These are phyloP conservation scores for Toxotes lorentzi DNA, from an alignment of 2,797 vertebrate genomes.

Conservation along the genomic window DNA sequence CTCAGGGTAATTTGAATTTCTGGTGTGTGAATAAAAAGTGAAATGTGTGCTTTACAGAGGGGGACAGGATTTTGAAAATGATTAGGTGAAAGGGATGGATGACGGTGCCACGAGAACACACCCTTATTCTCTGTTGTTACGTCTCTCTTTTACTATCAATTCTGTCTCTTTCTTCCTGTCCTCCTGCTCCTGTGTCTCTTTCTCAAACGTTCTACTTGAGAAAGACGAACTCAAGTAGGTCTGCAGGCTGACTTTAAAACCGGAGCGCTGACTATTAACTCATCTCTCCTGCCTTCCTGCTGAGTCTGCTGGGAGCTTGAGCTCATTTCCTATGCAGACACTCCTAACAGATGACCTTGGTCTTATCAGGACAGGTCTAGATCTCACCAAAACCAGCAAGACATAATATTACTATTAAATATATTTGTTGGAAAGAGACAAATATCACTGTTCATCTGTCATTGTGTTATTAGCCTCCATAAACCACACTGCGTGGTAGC, in stretches of 20 bases:
- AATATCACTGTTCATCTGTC: slow-evolving; percentile 66
- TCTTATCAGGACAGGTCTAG: slow-evolving; percentile 76
- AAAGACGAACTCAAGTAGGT: slow-evolving; percentile 51
- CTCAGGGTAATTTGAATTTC: slow-evolving; percentile 69
- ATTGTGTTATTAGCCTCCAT: slow-evolving; percentile 42
- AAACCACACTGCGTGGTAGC: slow-evolving; percentile 18
- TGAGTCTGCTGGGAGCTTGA: slow-evolving; percentile 75
- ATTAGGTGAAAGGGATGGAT: slow-evolving; percentile 65
- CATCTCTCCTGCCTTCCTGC: slow-evolving; percentile 69
- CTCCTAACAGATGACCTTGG: slow-evolving; percentile 84
- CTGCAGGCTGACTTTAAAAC: slow-evolving; percentile 69
- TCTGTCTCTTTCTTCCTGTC: slow-evolving; percentile 54
- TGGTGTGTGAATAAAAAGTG: slow-evolving; percentile 69
- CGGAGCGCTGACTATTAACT: slow-evolving; percentile 71
- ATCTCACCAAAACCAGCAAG: slow-evolving; percentile 66
- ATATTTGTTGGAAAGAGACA: slow-evolving; percentile 52
- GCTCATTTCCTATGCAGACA: slow-evolving; percentile 78
- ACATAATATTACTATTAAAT: slow-evolving; percentile 65
- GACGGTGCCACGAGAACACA: slow-evolving; percentile 44
- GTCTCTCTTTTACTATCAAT: slow-evolving; percentile 57
- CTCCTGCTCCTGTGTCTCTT: slow-evolving; percentile 25
- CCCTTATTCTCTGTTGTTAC: slow-evolving; percentile 62
- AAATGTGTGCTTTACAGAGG: slow-evolving; percentile 60
- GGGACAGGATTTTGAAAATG: slow-evolving; percentile 70
- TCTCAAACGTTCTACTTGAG: slow-evolving; percentile 22